These are phyloP conservation scores for Dicerorhinus sumatrensis DNA, from an alignment of 2,113 vertebrate genomes.

Conservation along the genomic window DNA sequence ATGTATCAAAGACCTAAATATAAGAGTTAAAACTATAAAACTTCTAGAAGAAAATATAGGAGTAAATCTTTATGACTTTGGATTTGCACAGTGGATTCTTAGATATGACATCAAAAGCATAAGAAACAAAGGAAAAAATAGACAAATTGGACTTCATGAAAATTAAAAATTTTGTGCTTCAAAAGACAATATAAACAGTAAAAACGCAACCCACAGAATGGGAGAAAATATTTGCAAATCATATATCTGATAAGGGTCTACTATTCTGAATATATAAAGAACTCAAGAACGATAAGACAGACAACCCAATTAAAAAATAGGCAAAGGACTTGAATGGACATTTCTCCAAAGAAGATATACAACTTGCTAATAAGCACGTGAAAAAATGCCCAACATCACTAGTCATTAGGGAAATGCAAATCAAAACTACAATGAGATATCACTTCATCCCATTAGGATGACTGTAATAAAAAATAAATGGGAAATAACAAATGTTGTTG, in stretches of 20 bases:
- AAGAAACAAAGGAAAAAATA: background rate
- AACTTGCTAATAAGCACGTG: background rate
- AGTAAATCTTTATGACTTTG: background rate
- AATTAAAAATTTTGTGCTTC: background rate
- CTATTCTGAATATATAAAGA: background rate
- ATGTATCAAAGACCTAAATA: background rate
- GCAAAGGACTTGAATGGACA: background rate
- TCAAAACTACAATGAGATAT: background rate
- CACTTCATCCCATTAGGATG: background rate
- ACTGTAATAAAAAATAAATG: background rate
- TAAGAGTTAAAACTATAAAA: background rate
- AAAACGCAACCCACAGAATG: background rate
- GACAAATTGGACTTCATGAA: background rate
- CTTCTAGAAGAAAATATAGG: background rate
- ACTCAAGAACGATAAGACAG: background rate
- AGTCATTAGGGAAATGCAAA: background rate
- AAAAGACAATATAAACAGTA: no score
- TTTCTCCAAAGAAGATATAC: constrained; percentile 26
- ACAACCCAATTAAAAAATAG: background rate
- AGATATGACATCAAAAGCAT: background rate
- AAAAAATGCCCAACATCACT: background rate
- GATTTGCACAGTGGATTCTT: background rate
- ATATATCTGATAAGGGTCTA: background rate
- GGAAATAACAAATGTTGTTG: background rate
- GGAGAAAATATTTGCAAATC: background rate